These are phyloP conservation scores for Prietella phreatophila DNA, from an alignment of 2,113 vertebrate species.

Conservation along the genomic window DNA sequence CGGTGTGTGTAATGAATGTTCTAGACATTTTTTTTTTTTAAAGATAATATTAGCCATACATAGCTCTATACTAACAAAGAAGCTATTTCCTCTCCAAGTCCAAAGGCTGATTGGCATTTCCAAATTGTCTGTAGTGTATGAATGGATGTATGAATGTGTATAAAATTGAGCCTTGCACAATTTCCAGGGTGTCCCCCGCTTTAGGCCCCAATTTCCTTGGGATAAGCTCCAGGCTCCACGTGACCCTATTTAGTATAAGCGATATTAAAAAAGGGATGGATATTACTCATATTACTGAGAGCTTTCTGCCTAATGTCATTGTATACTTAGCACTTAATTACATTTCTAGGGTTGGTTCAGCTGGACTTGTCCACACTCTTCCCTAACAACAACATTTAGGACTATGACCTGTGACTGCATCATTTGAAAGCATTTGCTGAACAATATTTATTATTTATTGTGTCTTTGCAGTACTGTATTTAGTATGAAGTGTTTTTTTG, in stretches of 20 bases:
- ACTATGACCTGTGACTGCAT: neutral
- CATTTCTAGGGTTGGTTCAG: neutral
- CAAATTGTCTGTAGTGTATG: too few species aligned
- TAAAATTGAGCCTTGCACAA: too few species aligned
- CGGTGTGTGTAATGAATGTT: neutral
- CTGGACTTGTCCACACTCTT: neutral
- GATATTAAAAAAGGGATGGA: too few species aligned
- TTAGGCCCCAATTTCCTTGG: too few species aligned
- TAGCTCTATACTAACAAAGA: neutral
- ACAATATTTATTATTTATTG: neutral
- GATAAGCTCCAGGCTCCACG: too few species aligned
- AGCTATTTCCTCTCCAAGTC: neutral
- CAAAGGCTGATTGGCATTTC: too few species aligned
- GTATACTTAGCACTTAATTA: neutral
- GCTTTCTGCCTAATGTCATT: neutral
- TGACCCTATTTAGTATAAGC: too few species aligned
- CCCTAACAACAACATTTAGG: neutral
- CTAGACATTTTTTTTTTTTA: neutral
- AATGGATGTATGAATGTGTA: too few species aligned
- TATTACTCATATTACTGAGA: neutral
- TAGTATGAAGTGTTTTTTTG: neutral
- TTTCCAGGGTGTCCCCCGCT: too few species aligned
- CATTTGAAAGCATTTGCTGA: neutral
- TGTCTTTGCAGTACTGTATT: neutral
- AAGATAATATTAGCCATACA: neutral